Percentiles rank a stretch among this genome's conserved stretches.
Conservation (phyloP, 2,888 invertebrate species). For the Leptopterna dolabrata region DNA sequence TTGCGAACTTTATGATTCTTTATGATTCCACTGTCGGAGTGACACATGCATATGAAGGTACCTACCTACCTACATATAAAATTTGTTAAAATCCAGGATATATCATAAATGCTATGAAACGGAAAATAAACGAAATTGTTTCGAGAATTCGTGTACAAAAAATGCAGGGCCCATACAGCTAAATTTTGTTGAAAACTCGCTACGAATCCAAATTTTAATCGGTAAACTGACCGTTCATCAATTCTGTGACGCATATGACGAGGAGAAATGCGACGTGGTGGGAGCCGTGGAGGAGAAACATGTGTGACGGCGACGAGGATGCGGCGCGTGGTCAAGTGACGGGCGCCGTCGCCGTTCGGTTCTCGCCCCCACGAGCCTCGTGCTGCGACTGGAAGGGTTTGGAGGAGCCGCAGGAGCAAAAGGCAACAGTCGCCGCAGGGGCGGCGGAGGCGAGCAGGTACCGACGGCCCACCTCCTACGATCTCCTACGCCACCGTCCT, state of each 20-base stretch:
- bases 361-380: conserved; percentile 21
- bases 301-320: not conserved
- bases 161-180: too few species aligned
- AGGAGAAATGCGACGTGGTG: not conserved
- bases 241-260: conserved; percentile 14
- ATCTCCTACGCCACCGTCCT: not conserved
- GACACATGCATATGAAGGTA: too few species aligned
- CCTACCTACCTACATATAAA: too few species aligned
- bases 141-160: too few species aligned
- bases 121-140: too few species aligned
- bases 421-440: not conserved
- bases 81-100: too few species aligned
- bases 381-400: not conserved
- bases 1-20: too few species aligned
- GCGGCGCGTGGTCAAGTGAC: too few species aligned
- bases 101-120: too few species aligned
- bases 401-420: not conserved
- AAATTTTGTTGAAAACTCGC: too few species aligned
- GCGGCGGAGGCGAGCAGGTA: not conserved
- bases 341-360: not conserved
- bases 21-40: too few species aligned
- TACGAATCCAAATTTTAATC: not conserved
- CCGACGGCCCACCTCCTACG: not conserved
- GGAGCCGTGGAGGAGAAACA: not conserved
- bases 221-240: conserved; percentile 5